phyloP scores from a whole-genome alignment of 2,797 vertebrate species.

The Gallinago stenura region DNA sequence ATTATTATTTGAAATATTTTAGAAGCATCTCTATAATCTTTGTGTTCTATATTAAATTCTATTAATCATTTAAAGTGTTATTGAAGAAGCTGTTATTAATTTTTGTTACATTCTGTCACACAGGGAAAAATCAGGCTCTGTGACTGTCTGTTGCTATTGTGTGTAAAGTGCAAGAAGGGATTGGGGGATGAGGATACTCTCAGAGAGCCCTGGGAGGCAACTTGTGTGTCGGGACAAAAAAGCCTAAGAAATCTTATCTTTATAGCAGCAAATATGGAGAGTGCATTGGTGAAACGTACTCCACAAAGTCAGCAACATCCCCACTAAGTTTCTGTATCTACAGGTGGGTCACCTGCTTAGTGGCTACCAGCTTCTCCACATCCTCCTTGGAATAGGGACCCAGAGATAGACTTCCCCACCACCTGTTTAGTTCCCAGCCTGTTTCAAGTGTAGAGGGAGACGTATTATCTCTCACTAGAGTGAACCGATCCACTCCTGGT shows the following conservation, averaged over 20 bases:
- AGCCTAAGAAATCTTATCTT: not conserved
- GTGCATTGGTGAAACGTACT: not conserved
- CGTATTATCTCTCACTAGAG: not conserved
- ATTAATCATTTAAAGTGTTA: not conserved
- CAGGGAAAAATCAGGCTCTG: not conserved
- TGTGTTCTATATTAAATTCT: not conserved
- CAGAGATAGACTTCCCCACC: not conserved
- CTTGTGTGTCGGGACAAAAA: not conserved
- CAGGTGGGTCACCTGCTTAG: not conserved
- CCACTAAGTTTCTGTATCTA: not conserved
- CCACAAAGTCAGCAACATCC: not conserved
- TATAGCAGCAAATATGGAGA: not conserved
- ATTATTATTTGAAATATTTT: not conserved
- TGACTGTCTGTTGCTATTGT: not conserved
- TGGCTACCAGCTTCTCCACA: not conserved
- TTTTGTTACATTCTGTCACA: not conserved
- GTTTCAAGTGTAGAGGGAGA: not conserved
- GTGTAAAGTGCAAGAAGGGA: not conserved
- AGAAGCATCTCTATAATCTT: not conserved
- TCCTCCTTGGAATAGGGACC: too few species aligned
- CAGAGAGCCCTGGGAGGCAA: not conserved
- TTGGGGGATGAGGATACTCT: rapidly evolving
- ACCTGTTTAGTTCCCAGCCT: not conserved
- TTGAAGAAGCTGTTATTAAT: not conserved
- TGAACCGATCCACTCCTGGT: not conserved